A percentile compares a stretch with the other conserved stretches of the same genome.
Evolutionary conservation across 2,888 invertebrate genomes (phyloP).

Genomic region (Perizoma affinitatum): DNA sequence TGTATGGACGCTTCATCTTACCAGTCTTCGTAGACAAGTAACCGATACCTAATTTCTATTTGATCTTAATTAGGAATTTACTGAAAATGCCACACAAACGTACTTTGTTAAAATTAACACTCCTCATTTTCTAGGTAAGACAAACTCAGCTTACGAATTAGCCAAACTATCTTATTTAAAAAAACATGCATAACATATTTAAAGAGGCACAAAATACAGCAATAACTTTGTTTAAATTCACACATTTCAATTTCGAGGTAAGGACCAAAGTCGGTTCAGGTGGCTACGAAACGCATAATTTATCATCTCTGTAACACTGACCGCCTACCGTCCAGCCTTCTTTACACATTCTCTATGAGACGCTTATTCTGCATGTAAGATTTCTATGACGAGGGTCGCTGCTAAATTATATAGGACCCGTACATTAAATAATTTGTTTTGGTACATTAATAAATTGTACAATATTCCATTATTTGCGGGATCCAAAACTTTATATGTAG

Average conservation of each 20-base stretch:
- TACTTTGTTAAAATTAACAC: too few relatives aligned
- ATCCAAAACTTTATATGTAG: conserved; percentile 25
- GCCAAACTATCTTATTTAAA: too few relatives aligned
- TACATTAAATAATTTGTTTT: conserved; percentile 51
- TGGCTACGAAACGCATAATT: conserved; percentile 32
- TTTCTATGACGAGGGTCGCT: conserved; percentile 54
- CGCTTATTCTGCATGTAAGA: conserved; percentile 46
- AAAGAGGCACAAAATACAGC: too few relatives aligned
- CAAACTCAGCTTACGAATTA: too few relatives aligned
- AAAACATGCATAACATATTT: too few relatives aligned
- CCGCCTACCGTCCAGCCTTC: conserved; percentile 38
- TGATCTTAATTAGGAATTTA: too few relatives aligned
- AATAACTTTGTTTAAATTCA: not conserved
- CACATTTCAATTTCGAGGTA: not conserved
- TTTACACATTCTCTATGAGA: conserved; percentile 44
- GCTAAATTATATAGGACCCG: conserved; percentile 46
- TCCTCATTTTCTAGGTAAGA: too few relatives aligned
- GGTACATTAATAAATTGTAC: conserved; percentile 46
- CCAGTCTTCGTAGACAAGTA: too few relatives aligned
- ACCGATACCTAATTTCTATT: too few relatives aligned
- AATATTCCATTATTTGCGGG: conserved; percentile 40
- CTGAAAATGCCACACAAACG: too few relatives aligned
- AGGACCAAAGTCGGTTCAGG: conserved; percentile 11
- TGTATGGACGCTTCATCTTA: too few relatives aligned
- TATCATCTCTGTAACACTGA: conserved; percentile 28